phyloP scores from a whole-genome alignment of 2,797 vertebrate species.

The Neostethus bicornis region DNA sequence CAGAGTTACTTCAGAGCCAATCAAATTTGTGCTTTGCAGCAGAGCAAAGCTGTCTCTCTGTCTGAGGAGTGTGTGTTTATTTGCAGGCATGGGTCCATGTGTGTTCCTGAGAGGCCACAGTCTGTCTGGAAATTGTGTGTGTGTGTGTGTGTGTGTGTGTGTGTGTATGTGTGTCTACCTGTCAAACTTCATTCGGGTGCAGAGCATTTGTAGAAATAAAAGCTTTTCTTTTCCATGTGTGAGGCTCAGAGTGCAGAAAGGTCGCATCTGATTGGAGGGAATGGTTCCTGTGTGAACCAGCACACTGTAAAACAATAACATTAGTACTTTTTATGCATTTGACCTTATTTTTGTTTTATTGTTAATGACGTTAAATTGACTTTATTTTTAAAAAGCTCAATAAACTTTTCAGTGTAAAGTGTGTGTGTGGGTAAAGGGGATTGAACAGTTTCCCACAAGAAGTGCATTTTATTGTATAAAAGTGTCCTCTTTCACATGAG shows the following conservation, averaged over 20 bases:
- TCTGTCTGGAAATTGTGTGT: slow-evolving; percentile 65
- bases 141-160: slow-evolving; percentile 23
- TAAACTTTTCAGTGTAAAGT: too few species aligned
- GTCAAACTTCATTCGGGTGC: slow-evolving; percentile 50
- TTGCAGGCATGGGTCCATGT: slow-evolving; percentile 31
- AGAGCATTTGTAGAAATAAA: slow-evolving; percentile 40
- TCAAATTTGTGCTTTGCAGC: slow-evolving; percentile 72
- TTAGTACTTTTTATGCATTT: too few species aligned
- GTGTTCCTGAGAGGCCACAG: slow-evolving; percentile 47
- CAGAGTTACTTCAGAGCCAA: slow-evolving; percentile 60
- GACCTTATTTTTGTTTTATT: too few species aligned
- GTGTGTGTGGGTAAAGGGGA: too few species aligned
- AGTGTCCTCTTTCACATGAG: too few species aligned
- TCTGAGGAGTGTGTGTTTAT: slow-evolving; percentile 50
- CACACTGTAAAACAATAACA: too few species aligned
- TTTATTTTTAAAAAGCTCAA: too few species aligned
- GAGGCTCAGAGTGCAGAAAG: background rate
- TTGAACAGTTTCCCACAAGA: too few species aligned
- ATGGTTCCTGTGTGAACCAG: too few species aligned
- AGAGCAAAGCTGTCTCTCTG: slow-evolving; percentile 73
- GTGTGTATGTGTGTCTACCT: slow-evolving; percentile 37
- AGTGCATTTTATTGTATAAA: too few species aligned
- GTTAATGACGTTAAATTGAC: too few species aligned
- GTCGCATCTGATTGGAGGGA: background rate
- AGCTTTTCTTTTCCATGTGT: slow-evolving; percentile 17